A percentile compares a stretch with the other conserved stretches of the same genome.
phyloP scores from a whole-genome alignment of 2,113 vertebrate genomes.

The Pelusios castaneus region DNA sequence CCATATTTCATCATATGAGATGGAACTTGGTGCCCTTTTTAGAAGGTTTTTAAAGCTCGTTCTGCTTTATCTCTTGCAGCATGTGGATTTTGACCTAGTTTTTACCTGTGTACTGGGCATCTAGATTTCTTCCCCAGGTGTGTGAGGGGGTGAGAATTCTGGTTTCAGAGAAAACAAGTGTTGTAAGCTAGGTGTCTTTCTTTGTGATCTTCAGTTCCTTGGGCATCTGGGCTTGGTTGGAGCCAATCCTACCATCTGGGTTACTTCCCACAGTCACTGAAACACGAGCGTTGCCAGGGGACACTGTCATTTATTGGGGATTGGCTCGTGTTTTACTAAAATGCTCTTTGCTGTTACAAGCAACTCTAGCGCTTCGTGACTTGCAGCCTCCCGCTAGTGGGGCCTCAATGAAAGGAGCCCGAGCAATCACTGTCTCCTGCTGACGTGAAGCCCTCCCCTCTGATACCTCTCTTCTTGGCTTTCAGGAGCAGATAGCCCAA shows the following conservation, averaged over 20 bases:
- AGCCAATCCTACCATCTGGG: neutral
- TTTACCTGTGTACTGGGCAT: neutral
- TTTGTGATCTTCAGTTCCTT: neutral
- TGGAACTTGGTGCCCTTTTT: neutral
- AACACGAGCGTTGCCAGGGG: neutral
- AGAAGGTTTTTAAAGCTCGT: neutral
- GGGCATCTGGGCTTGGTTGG: neutral
- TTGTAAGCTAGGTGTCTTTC: neutral
- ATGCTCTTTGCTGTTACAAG: neutral
- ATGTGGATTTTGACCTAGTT: neutral
- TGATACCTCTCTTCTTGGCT: slow-evolving; percentile 47
- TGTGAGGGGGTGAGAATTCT: neutral
- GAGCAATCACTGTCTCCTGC: neutral
- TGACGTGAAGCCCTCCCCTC: neutral
- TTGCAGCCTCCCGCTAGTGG: neutral
- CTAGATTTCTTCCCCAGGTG: neutral
- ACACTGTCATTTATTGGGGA: neutral
- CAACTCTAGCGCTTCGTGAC: neutral
- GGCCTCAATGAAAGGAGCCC: neutral
- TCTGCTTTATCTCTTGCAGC: neutral
- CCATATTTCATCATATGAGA: neutral
- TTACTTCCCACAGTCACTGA: neutral
- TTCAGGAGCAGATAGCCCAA: slow-evolving; percentile 93
- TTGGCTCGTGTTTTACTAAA: neutral
- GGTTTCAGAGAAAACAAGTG: neutral